Evolutionary conservation across 2,797 vertebrate genomes (phyloP).

Genomic region (Scolopax bukidnonensis): DNA sequence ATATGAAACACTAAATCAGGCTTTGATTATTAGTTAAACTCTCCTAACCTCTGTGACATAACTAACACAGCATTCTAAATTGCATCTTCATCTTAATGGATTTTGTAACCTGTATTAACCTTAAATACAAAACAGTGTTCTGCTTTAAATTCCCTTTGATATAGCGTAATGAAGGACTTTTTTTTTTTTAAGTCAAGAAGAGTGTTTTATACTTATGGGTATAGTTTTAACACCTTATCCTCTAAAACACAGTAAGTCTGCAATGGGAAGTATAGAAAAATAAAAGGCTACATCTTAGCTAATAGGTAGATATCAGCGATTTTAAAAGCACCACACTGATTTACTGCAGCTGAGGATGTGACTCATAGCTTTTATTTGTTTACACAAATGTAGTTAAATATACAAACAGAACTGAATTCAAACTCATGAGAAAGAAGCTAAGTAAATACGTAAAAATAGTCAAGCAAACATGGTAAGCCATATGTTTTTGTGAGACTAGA

Average conservation of each 20-base stretch:
- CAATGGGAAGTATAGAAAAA: background rate
- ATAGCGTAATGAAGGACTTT: background rate
- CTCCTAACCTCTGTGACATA: constrained; percentile 29
- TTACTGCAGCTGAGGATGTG: background rate
- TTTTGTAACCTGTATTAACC: background rate
- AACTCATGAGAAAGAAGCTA: background rate
- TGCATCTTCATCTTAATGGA: constrained; percentile 42
- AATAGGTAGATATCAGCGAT: background rate
- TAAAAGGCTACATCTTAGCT: background rate
- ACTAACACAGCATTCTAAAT: background rate
- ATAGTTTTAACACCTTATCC: background rate
- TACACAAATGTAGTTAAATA: background rate
- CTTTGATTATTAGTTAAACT: background rate
- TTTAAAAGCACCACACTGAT: background rate
- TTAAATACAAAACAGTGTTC: background rate
- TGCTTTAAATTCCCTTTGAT: background rate
- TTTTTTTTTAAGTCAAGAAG: background rate
- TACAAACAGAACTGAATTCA: background rate
- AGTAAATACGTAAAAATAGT: background rate
- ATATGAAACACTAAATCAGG: background rate
- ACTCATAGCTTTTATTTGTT: background rate
- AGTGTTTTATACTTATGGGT: background rate
- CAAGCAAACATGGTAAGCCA: background rate
- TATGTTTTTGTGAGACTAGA: background rate
- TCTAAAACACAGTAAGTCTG: background rate